Evolutionary conservation across 2,888 invertebrate genomes (phyloP).

Genomic region (Synergus laeviventris): DNA sequence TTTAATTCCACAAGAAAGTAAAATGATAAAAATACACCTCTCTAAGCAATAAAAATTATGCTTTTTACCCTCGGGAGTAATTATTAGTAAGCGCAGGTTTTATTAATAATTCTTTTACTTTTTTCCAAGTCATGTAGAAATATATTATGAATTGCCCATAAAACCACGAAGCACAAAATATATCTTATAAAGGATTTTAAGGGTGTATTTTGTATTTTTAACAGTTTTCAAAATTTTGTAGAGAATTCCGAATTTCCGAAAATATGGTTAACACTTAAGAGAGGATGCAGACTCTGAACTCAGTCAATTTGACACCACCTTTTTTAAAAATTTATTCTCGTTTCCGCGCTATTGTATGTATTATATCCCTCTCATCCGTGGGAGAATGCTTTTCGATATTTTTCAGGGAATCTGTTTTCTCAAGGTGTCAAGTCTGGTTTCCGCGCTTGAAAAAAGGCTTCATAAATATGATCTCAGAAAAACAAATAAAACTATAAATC

Average conservation of each 20-base stretch:
- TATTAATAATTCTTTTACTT: no score
- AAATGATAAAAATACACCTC: no score
- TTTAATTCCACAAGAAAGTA: no score
- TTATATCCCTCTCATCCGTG: not conserved
- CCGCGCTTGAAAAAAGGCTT: not conserved
- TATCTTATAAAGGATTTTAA: no score
- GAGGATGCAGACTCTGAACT: not conserved
- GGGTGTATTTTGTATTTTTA: no score
- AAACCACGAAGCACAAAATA: no score
- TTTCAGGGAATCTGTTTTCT: slow-evolving; percentile 9
- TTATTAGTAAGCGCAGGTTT: no score
- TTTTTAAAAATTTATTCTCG: not conserved
- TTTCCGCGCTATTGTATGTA: slow-evolving; percentile 3
- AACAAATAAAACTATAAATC: not conserved
- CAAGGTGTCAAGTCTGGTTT: slow-evolving; percentile 5
- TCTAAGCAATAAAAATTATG: no score
- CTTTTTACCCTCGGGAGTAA: no score
- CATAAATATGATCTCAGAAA: not conserved
- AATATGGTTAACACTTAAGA: not conserved
- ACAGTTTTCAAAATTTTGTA: no score
- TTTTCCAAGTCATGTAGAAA: no score
- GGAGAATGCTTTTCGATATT: slow-evolving; percentile 4
- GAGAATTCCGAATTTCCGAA: not conserved
- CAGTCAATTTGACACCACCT: not conserved
- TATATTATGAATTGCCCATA: no score